These are phyloP conservation scores for Mesorhabditis belari DNA, from an alignment of 2,888 invertebrate species.

Conservation along the genomic window DNA sequence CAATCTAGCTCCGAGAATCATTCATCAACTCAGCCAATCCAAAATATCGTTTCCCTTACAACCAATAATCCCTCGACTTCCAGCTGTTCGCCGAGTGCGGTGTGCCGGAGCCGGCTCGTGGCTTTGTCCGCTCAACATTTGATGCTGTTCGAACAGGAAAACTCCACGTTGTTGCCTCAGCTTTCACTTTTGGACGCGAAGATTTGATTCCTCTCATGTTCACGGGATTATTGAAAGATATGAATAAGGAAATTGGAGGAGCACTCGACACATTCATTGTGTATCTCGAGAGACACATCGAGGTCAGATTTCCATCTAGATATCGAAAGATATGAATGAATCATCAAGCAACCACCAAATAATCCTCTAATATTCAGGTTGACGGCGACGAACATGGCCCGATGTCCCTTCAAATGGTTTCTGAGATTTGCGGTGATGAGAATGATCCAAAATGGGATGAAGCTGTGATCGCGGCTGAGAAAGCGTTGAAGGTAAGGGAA, in stretches of 20 bases:
- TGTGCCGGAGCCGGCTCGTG: constrained; percentile 10
- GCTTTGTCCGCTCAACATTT: constrained; percentile 12
- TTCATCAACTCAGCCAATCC: no score
- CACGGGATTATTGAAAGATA: constrained; percentile 12
- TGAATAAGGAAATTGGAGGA: constrained; percentile 11
- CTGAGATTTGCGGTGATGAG: constrained; percentile 11
- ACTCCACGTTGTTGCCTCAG: constrained; percentile 12
- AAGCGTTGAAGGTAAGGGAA: no score
- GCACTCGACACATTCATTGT: constrained; percentile 11
- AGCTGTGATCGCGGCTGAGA: constrained; percentile 13
- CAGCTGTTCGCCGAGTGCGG: background rate
- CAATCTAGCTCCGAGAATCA: no score
- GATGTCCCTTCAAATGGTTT: constrained; percentile 10
- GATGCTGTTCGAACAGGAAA: constrained; percentile 8
- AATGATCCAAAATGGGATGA: constrained; percentile 11
- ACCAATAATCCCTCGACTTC: no score
- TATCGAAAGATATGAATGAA: background rate
- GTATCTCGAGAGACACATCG: constrained; percentile 15
- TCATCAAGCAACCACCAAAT: background rate
- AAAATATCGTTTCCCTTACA: no score
- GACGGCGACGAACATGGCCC: constrained; percentile 11
- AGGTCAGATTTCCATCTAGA: constrained; percentile 8
- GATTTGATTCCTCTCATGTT: constrained; percentile 16
- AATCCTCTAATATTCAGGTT: background rate
- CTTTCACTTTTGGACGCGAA: constrained; percentile 18